Base-by-base conservation (phyloP, 1,140 invertebrate genomes). In the Pseudomyrmex gracilis region DNA sequence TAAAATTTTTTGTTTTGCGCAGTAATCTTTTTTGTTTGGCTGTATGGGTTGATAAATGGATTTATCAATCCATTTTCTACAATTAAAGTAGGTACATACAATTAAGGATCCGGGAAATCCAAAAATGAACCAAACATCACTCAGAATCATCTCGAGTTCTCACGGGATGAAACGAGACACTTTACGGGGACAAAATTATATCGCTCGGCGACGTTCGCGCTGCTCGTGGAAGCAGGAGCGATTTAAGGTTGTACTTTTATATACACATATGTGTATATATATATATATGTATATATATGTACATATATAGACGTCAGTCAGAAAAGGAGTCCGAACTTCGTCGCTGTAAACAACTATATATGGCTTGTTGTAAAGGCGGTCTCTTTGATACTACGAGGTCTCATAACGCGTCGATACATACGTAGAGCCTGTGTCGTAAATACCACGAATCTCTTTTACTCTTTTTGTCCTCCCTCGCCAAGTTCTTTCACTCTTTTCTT, bases 241-340 rank as follows among this genome's bases (percentile, higher is more conserved):
- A 34, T 34, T 34, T 34, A 34, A 34, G 74, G 77, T 34, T 34
- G 5, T 34, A 7, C 34, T 34, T 34, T 34, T 34, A 34, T 7
- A 34, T 5, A 34, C 5, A 24, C 2, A 34, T 34, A 34, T 5
- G 0, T 2, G 5, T 34, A 0, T 34, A 34, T 7, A 34, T 7
- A 7, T 34, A 7, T 34, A 34, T 0, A 34, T 34, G 5, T 34
- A 34, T 34, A 5, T n/a, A n/a, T n/a, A n/a, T 86, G 85, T 86
- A 87, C 85, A 91, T 90, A 92, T 93, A 92, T 92, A 93, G 92
- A 93, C 90, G 92, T 93, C 90, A 91, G 92, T 93, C 90, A 91
- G 92, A 34, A 34, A 34, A 34, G 34, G 5, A 34, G 34, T 34
- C 34, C 34, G 34, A 92, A 91, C 92, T 92, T 88, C 91, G 86